Percentiles rank a stretch among this genome's conserved stretches.
These are phyloP conservation scores for Trichomycterus rosablanca DNA, from an alignment of 2,113 vertebrate species.

Conservation along the genomic window DNA sequence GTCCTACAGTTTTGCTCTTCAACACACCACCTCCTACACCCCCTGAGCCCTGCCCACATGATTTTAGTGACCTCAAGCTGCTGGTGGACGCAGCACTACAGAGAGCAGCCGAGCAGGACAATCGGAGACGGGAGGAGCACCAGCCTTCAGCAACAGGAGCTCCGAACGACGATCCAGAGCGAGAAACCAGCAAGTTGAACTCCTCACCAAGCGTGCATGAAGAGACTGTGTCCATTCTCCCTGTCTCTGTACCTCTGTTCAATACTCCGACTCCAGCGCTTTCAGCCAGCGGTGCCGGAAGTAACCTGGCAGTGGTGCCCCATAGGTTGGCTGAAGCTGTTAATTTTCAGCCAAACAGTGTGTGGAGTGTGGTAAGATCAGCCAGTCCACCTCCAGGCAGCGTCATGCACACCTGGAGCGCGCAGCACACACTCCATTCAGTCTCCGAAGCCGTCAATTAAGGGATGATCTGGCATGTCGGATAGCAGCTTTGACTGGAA, in stretches of 20 bases:
- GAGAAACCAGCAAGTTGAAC: constrained; percentile 10
- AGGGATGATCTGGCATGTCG: constrained; percentile 4
- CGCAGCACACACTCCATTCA: constrained; percentile 55
- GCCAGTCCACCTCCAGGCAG: constrained; percentile 45
- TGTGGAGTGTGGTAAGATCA: constrained; percentile 63
- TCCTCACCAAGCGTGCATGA: constrained; percentile 48
- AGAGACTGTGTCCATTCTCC: constrained; percentile 37
- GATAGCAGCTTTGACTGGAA: not conserved
- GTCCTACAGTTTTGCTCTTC: constrained; percentile 77
- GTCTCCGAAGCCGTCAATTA: constrained; percentile 68
- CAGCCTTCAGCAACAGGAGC: not conserved
- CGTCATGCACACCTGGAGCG: constrained; percentile 58
- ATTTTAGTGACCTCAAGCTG: constrained; percentile 88
- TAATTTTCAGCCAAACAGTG: constrained; percentile 33
- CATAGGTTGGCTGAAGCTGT: constrained; percentile 44
- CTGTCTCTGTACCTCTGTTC: constrained; percentile 40
- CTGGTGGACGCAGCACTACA: constrained; percentile 85
- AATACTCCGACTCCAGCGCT: constrained; percentile 32
- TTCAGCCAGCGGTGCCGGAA: constrained; percentile 11
- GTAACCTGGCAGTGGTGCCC: constrained; percentile 13
- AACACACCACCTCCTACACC: constrained; percentile 86
- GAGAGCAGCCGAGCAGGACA: constrained; percentile 84
- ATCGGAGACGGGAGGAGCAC: constrained; percentile 58
- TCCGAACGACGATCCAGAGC: not conserved
- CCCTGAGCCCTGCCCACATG: constrained; percentile 79